These are phyloP conservation scores for Sanderia malayensis DNA, from an alignment of 30 jellyfish, hydroid and myxozoan species.

Conservation along the genomic window DNA sequence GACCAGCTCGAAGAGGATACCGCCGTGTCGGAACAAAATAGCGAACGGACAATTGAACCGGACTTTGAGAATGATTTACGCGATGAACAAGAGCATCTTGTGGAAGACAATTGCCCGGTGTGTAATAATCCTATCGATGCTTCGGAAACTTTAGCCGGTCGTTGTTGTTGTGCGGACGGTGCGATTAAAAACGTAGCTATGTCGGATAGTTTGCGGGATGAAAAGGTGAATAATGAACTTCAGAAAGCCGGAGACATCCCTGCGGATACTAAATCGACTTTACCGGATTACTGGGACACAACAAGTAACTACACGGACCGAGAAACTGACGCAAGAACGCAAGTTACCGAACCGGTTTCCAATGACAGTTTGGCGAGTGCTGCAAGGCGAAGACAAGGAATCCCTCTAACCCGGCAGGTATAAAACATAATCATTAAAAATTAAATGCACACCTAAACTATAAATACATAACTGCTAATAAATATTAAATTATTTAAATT, in stretches of 20 bases:
- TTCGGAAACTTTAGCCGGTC: conserved; percentile 9
- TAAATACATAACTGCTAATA: too few relatives aligned
- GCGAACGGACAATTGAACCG: conserved; percentile 24
- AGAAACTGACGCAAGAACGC: conserved; percentile 58
- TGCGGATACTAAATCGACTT: conserved; percentile 42
- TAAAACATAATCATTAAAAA: too few relatives aligned
- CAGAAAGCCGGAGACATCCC: conserved; percentile 24
- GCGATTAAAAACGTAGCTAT: background rate
- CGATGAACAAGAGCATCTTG: conserved; percentile 7
- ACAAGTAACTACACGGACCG: conserved; percentile 59
- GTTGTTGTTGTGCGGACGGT: conserved; percentile 22
- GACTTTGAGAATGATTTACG: conserved; percentile 28
- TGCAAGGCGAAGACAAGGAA: conserved; percentile 55
- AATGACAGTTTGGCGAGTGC: conserved; percentile 61
- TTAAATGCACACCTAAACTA: too few relatives aligned
- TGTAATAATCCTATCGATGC: conserved; percentile 32
- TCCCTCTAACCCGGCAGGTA: conserved; percentile 40
- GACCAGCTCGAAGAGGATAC: conserved; percentile 6
- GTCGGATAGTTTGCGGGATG: conserved; percentile 19
- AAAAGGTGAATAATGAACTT: background rate
- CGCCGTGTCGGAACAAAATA: conserved; percentile 3
- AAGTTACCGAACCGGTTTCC: conserved; percentile 28
- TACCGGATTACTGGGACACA: conserved; percentile 50
- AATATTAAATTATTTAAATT: too few relatives aligned
- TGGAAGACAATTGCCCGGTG: conserved; percentile 29